Base-by-base conservation (phyloP, 2,888 invertebrate species). In the Scrobipalpa atriplicella region DNA sequence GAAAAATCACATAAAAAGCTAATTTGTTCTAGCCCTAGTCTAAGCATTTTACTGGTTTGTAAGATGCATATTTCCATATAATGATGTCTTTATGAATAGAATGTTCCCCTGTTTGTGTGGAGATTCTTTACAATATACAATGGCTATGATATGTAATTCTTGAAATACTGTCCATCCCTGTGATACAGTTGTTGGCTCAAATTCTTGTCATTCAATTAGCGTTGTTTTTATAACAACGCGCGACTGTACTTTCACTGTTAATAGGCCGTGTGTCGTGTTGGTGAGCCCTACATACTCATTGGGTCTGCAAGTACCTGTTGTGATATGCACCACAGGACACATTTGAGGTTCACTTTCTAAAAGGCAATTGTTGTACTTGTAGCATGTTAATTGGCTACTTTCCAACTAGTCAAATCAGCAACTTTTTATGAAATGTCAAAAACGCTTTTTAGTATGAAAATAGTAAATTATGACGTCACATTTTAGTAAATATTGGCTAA, bases 271-370 rank as follows among this genome's bases (percentile, higher is more conserved):
- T 58, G 58, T 58, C 58, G 38, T 29, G 58, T n/a, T 13, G 36
- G 56, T n/a, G 64, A 77, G 82, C 69, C 78, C 82, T 78, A 80
- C 75, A 80, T 81, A 78, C 68, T 73, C 72, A 81, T 68, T 81
- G 71, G 71, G 73, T 75, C 75, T 78, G 76, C 69, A 71, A 72
- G 66, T 70, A 63, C 38, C 39, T 47, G 58, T 51, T 29, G 18
- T 67, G 58, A 21, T 43, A 47, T 61, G 60, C 61, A 61, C 41
- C 52, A 63, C 51, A 63, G 41, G 47, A 19, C 61, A 16, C 47
- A 51, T 47, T 47, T 62, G 61, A 41, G 39, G 61, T 41, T 41
- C 41, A 61, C 41, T 61, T 61, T 61, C 41, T 61, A 61, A 61
- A 41, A 62, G 62, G 11, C 29, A 62, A 43, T 43, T 62, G 62